Conservation (phyloP, 2,797 vertebrate species). For the Coendou prehensilis region DNA sequence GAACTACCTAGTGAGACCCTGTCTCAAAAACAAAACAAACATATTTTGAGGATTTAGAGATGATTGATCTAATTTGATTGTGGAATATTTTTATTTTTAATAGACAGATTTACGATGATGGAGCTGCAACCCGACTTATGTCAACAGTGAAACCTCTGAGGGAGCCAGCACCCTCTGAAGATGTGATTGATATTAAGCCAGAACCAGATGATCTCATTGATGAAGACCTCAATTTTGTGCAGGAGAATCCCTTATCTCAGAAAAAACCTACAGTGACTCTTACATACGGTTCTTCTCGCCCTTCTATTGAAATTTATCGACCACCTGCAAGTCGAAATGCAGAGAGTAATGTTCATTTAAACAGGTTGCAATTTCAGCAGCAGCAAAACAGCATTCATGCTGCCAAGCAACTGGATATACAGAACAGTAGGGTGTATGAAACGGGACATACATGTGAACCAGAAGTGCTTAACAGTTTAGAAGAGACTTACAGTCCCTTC, state of each 20-base stretch:
- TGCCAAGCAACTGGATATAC: constrained; percentile 84
- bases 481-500: constrained; percentile 89
- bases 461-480: constrained; percentile 88
- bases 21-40: neutral
- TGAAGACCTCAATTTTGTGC: constrained; percentile 92
- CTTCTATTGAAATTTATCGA: constrained; percentile 92
- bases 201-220: constrained; percentile 96
- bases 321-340: constrained; percentile 89
- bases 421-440: constrained; percentile 87
- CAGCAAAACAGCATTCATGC: constrained; percentile 78
- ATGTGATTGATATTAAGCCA: constrained; percentile 97
- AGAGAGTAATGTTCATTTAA: constrained; percentile 81
- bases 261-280: constrained; percentile 89
- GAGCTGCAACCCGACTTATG: constrained; percentile 91
- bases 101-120: constrained; percentile 90
- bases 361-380: constrained; percentile 86
- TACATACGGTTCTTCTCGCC: constrained; percentile 88
- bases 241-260: constrained; percentile 89
- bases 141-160: constrained; percentile 95
- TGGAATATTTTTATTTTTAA: constrained; percentile 66
- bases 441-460: constrained; percentile 87
- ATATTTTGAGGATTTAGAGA: constrained; percentile 60
- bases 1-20: neutral
- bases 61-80: constrained; percentile 49
- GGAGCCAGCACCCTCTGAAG: constrained; percentile 94